phyloP scores from a whole-genome alignment of 1,140 invertebrate species.

The Solenopsis fugax region DNA sequence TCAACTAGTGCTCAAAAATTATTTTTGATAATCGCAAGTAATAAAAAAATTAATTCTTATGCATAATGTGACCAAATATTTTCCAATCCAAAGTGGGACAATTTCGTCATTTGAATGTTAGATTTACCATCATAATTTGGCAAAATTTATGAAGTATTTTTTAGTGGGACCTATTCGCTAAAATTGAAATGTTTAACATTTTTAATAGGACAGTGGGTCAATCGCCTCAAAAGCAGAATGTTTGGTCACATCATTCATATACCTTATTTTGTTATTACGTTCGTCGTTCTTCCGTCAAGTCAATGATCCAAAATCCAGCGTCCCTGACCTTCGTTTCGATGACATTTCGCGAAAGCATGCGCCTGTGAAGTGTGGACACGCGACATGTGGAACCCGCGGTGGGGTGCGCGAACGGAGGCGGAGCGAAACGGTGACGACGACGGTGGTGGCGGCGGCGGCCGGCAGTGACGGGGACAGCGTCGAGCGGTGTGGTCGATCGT shows the following conservation, averaged over 20 bases:
- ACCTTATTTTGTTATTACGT: no score
- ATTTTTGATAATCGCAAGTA: neutral
- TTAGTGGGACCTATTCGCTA: no score
- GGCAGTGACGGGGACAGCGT: slow-evolving; percentile 14
- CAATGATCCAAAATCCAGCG: neutral
- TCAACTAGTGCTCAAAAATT: neutral
- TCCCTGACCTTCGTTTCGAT: neutral
- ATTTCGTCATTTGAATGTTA: no score
- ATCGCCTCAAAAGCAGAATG: no score
- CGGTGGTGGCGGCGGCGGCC: neutral
- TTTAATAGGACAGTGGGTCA: no score
- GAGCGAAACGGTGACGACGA: neutral
- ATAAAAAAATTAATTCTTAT: neutral
- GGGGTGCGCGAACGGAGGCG: neutral
- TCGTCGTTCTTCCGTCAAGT: neutral
- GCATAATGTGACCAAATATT: no score
- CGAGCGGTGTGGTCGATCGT: slow-evolving; percentile 17
- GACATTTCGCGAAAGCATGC: neutral
- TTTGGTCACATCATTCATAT: no score
- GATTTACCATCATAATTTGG: no score
- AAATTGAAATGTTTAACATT: no score
- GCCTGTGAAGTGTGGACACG: neutral
- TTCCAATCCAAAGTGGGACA: no score
- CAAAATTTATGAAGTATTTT: no score
- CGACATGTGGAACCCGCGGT: neutral